Evolutionary conservation across 2,888 invertebrate genomes (phyloP), one percentile per base, ranked within the genome.

Genomic region (Urechis unicinctus): DNA sequence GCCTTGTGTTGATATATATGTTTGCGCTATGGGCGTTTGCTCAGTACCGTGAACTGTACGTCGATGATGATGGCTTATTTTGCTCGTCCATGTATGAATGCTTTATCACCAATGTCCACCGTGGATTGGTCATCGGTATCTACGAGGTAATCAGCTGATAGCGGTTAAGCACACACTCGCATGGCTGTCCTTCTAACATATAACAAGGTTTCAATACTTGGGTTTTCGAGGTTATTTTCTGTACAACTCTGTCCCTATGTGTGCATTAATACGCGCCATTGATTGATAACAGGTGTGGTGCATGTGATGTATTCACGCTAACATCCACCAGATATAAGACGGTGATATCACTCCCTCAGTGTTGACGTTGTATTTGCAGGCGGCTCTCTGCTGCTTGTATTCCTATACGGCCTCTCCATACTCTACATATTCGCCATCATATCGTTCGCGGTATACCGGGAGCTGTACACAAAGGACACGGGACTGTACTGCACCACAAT

Each of bases 371-470:
- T n/a, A n/a, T n/a, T n/a, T 66, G 26, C 68, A 75, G 76, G 75
- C 17, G 58, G 59, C 30, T 75, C 75, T 0, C 61, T 76, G 62
- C 56, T 74, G 46, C 62, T 70, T 68, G 75, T 76, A 5, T 69
- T 66, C 21, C 51, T 74, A 24, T 64, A 73, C 24, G 69, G 71
- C 22, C 52, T 73, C 29, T 66, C 68, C 28, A 60, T 77, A 45
- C 65, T 76, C 57, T 74, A 68, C 61, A 69, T 73, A 53, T 75
- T 71, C 58, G 67, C 72, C 1, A 59, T 77, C 59, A 53, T 72
- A 28, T 64, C 61, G 46, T 76, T 77, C 56, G 73, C 72, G 13
- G 66, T 70, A 51, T 68, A 67, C 50, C 65, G 73, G 9, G 68
- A 68, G 17, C 22, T 67, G 2, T 61, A 63, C 47, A 61, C 58